Evolutionary conservation across 2,888 invertebrate species (phyloP), one percentile per base, ranked within the genome.

Genomic region (Latheticus oryzae): DNA sequence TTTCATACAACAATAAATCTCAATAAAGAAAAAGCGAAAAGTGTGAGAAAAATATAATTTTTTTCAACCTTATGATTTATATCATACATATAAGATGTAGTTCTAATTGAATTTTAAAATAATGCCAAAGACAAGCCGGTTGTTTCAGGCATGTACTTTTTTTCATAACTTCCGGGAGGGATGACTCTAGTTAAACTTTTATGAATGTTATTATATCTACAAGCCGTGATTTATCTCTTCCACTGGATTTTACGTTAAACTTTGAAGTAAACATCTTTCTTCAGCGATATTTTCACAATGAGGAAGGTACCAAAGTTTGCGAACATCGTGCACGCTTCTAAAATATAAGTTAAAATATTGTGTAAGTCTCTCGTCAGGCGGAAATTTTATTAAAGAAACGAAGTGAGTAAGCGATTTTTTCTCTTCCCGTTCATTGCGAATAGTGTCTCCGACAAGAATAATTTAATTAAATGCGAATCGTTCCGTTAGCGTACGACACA

Each of bases 141-240:
- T 21, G 19, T 21, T 15, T 30, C 45, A 30, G 12, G 5, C 17
- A 19, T 9, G 11, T 21, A 19, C 45, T 42, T 19, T 45, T 45
- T 45, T 45, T 19, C 19, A 24, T 23, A 47, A 35, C 47, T 35
- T n/a, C 47, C 47, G 32, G 17, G 17, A 33, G 43, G 30, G 32
- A 45, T 43, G 17, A 38, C 45, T 43, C 23, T 8, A 55, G 48
- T 55, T 55, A 55, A 55, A 55, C 47, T 55, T 55, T 55, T 55
- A 55, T 40, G 55, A 55, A 55, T 47, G 47, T 55, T 56, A 56
- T 56, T 56, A 56, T 50, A 56, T 50, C 56, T 56, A 42, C 42
- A 43, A 50, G 56, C 50, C 43, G 50, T 56, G 56, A 56, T 56
- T 56, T 56, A 50, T 56, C 50, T 50, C 43, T 35, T 42, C 35